Evolutionary conservation across 2,113 vertebrate species (phyloP).

Genomic region (Mesoclemmys tuberculata): DNA sequence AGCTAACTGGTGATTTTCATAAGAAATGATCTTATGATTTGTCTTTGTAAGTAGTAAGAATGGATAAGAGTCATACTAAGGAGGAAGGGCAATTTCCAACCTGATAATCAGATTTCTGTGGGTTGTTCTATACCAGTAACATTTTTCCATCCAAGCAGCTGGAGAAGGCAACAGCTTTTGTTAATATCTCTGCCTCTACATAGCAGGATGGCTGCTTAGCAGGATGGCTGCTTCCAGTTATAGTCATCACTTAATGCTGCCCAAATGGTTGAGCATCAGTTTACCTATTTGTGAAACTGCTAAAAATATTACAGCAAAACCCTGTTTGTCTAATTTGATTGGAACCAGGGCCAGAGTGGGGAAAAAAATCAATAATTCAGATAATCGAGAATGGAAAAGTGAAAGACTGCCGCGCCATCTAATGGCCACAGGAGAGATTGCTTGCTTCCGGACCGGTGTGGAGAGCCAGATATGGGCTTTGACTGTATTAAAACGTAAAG

Average conservation of each 20-base stretch:
- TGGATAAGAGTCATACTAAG: background rate
- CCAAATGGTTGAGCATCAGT: too few relatives aligned
- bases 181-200: background rate
- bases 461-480: too few relatives aligned
- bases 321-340: too few relatives aligned
- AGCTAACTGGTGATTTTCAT: background rate
- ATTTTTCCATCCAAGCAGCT: background rate
- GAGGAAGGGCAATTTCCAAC: background rate
- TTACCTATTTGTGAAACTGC: too few relatives aligned
- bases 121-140: background rate
- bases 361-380: too few relatives aligned
- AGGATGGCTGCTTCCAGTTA: background rate
- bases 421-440: too few relatives aligned
- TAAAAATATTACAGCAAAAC: background rate
- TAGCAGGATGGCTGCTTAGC: background rate
- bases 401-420: too few relatives aligned
- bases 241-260: background rate
- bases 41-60: background rate
- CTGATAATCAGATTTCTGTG: background rate
- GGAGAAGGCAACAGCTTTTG: background rate
- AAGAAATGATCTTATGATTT: background rate
- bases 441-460: too few relatives aligned
- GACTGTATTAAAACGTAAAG: background rate
- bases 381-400: too few relatives aligned
- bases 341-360: too few relatives aligned